Evolutionary conservation across 64 coral and sea anemone species (phyloP).

Genomic region (Dendrophyllia cribrosa): DNA sequence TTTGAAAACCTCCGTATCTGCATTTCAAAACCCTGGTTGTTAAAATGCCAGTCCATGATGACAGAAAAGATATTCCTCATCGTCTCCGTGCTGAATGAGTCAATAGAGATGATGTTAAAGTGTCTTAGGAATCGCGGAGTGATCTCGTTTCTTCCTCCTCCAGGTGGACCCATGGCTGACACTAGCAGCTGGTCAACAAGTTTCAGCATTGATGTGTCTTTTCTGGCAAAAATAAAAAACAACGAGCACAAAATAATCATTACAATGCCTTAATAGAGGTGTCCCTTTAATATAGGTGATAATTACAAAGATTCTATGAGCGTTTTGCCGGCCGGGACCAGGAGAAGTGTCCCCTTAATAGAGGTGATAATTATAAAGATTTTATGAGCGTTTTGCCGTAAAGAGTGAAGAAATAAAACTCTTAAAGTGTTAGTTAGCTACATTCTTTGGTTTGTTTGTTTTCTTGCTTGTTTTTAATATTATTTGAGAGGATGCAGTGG

Average conservation of each 20-base stretch:
- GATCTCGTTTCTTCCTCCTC: conserved; percentile 94
- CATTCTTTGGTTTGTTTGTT: too few relatives aligned
- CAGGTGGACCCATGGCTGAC: conserved; percentile 95
- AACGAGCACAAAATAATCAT: neutral
- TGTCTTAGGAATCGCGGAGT: conserved; percentile 89
- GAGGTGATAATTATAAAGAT: too few relatives aligned
- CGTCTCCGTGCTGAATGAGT: conserved; percentile 91
- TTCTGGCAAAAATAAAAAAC: conserved; percentile 46
- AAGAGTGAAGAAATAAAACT: too few relatives aligned
- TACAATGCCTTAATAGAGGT: too few relatives aligned
- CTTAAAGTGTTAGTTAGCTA: too few relatives aligned
- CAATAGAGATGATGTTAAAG: conserved; percentile 97
- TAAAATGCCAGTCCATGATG: conserved; percentile 99
- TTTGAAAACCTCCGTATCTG: conserved; percentile 88
- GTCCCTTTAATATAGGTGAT: too few relatives aligned
- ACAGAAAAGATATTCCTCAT: conserved; percentile 98
- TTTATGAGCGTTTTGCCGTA: too few relatives aligned
- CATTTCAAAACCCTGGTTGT: conserved; percentile 92
- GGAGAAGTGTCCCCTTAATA: too few relatives aligned
- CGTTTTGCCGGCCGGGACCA: too few relatives aligned
- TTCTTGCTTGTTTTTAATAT: too few relatives aligned
- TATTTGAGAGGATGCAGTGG: too few relatives aligned
- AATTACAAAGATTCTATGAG: too few relatives aligned
- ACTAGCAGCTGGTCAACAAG: conserved; percentile 87
- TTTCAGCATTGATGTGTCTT: conserved; percentile 91